Evolutionary conservation across 2,888 invertebrate genomes (phyloP), one percentile per base, ranked within the genome.

Genomic region (Perizoma affinitatum): DNA sequence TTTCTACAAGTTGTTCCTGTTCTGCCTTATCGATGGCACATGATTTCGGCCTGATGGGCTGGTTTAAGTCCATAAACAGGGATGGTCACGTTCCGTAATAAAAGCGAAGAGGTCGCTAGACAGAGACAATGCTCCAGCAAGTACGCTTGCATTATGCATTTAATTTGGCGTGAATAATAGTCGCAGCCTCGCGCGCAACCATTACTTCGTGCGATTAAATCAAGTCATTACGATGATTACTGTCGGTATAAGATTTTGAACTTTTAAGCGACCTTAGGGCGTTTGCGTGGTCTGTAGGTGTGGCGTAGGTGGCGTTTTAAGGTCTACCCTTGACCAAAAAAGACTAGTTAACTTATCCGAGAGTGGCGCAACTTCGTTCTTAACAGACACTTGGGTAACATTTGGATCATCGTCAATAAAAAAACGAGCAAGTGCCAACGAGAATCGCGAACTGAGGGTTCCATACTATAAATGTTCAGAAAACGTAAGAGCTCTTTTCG

Each of bases 161-260:
- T 67, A 73, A 60, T 69, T 65, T 76, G 68, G 75, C 81, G 80
- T 73, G 65, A 69, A 80, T 81, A 81, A 81, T n/a, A n/a, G n/a
- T 72, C 38, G 65, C 66, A 68, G 53, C 71, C 75, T 76, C 72
- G 70, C 56, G 56, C 44, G 11, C 55, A 36, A 49, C 36, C 9
- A 56, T 63, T 62, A 42, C 52, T 58, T 64, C 53, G n/a, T n/a
- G 43, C 56, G 65, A 58, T 60, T 58, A 8, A 41, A 47, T 8
- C 52, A 59, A 56, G 47, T 53, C 40, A 57, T 46, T 67, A 52
- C 56, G 46, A 40, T 61, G 57, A 65, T 63, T 22, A 48, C 43
- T 6, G 67, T 50, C 7, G 51, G 52, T 51, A 52, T 54, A 33
- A 53, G 53, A 22, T 50, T 52, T 35, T 53, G 58, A 52, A 54